Conservation (phyloP, 2,888 invertebrate species). For the Cephonodes hylas region DNA sequence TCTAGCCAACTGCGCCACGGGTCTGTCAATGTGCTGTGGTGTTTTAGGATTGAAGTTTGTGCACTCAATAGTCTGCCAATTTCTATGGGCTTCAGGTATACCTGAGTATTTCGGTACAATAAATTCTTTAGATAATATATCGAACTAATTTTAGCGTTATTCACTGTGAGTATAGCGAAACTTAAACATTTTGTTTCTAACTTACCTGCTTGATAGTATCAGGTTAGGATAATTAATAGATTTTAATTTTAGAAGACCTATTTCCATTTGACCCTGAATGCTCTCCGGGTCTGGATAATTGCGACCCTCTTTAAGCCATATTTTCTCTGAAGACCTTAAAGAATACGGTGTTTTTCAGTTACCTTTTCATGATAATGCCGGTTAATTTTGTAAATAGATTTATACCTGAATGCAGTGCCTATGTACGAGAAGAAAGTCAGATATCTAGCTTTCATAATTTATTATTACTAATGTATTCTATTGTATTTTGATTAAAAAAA, state of each 20-base stretch:
- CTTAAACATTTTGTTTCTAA: constrained; percentile 9
- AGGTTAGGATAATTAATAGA: constrained; percentile 81
- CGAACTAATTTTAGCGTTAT: too few relatives aligned
- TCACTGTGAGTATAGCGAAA: too few relatives aligned
- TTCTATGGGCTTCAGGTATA: too few relatives aligned
- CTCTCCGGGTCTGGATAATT: constrained; percentile 82
- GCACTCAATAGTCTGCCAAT: too few relatives aligned
- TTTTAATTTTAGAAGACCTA: constrained; percentile 79
- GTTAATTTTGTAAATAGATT: constrained; percentile 5
- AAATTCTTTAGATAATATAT: too few relatives aligned
- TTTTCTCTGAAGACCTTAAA: constrained; percentile 86
- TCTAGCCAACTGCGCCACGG: too few relatives aligned
- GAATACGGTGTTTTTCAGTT: background rate
- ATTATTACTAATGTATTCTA: constrained; percentile 13
- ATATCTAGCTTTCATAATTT: constrained; percentile 83
- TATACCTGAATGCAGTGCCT: constrained; percentile 88
- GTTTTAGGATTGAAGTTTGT: too few relatives aligned
- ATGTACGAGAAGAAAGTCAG: constrained; percentile 88
- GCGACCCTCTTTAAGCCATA: constrained; percentile 68
- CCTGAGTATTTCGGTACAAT: too few relatives aligned
- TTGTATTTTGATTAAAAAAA: too few relatives aligned
- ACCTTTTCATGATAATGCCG: background rate
- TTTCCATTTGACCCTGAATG: constrained; percentile 87
- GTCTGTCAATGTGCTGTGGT: too few relatives aligned
- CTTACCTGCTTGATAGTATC: constrained; percentile 86